Percentiles rank a stretch among this genome's conserved stretches.
Conservation (phyloP, 2,113 vertebrate species). For the Sceloporus undulatus region DNA sequence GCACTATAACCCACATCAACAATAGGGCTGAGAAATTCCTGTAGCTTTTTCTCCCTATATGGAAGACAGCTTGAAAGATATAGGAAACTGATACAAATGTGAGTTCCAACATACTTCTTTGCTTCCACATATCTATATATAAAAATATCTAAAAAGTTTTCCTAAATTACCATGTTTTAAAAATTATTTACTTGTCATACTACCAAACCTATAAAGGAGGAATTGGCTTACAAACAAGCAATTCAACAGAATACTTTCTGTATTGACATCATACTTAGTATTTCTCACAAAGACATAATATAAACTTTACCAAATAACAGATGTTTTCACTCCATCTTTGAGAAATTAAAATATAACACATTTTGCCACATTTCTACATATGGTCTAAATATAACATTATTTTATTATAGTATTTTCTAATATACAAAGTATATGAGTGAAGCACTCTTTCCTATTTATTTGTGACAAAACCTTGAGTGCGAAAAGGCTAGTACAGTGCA, state of each 20-base stretch:
- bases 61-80: not conserved
- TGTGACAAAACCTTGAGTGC: not conserved
- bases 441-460: not conserved
- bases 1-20: no score
- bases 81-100: not conserved
- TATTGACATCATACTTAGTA: not conserved
- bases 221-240: slow-evolving; percentile 35
- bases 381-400: not conserved
- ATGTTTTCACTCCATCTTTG: not conserved
- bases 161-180: slow-evolving; percentile 34
- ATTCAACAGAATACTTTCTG: slow-evolving; percentile 18
- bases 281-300: no score
- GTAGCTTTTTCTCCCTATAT: not conserved
- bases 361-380: not conserved
- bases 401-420: not conserved
- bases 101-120: not conserved
- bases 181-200: not conserved
- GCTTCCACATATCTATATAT: not conserved
- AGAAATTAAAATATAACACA: not conserved
- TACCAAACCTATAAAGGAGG: not conserved
- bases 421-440: not conserved
- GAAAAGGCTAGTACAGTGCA: not conserved
- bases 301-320: not conserved
- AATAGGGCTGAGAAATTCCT: not conserved
- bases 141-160: not conserved